Conservation (phyloP, 1,140 invertebrate species). For the Drosophila eugracilis region DNA sequence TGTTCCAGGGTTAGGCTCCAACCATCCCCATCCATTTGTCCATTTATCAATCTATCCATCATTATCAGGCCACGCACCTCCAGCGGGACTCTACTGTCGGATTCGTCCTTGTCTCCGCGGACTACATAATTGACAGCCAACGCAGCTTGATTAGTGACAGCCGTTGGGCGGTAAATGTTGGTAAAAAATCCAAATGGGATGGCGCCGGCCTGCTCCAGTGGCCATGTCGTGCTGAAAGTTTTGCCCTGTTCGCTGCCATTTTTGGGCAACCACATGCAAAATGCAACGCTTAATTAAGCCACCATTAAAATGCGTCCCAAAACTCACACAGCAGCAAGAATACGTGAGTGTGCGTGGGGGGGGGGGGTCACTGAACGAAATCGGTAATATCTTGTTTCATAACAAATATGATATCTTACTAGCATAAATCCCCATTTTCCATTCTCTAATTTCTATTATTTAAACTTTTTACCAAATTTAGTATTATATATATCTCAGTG, state of each 20-base stretch:
- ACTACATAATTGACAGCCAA: constrained; percentile 40
- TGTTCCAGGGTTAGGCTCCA: background rate
- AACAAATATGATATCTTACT: background rate
- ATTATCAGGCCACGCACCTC: constrained; percentile 19
- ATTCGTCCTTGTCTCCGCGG: constrained; percentile 21
- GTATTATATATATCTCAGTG: background rate
- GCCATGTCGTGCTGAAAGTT: constrained; percentile 35
- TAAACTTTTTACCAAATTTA: background rate
- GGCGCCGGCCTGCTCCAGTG: background rate
- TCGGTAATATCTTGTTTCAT: too few relatives aligned
- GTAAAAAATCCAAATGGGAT: background rate
- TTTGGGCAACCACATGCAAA: constrained; percentile 57
- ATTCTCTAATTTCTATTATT: too few relatives aligned
- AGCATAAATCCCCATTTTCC: too few relatives aligned
- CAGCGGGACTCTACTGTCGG: constrained; percentile 13
- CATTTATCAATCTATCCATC: constrained; percentile 29
- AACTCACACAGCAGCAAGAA: constrained; percentile 18
- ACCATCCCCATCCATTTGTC: constrained; percentile 2
- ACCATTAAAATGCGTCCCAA: constrained; percentile 59
- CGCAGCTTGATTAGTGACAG: constrained; percentile 46
- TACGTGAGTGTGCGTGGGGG: background rate
- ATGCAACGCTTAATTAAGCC: constrained; percentile 76
- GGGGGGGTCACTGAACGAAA: background rate
- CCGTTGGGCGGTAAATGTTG: background rate
- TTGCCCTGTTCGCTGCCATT: constrained; percentile 46